These are phyloP conservation scores for Acleris laterana DNA, from an alignment of 2,888 invertebrate genomes.

Conservation along the genomic window DNA sequence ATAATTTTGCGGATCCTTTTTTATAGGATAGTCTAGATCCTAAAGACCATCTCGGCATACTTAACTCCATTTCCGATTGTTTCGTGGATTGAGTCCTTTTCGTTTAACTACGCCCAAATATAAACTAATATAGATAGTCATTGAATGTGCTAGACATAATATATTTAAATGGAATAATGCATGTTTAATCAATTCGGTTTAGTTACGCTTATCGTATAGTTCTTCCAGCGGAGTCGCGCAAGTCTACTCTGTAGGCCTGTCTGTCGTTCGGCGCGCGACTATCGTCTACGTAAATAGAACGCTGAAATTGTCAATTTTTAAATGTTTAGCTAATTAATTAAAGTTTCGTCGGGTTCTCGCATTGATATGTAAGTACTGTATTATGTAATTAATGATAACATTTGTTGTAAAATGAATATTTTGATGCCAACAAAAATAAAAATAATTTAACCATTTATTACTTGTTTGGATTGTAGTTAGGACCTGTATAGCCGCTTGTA, in stretches of 20 bases:
- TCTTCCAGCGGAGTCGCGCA: slow-evolving; percentile 8
- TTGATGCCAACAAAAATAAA: slow-evolving; percentile 81
- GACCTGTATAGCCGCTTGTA: slow-evolving; percentile 12
- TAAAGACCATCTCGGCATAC: too few species aligned
- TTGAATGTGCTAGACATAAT: slow-evolving; percentile 27
- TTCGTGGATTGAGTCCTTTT: too few species aligned
- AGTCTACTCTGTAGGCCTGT: too few species aligned
- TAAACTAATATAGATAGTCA: slow-evolving; percentile 17
- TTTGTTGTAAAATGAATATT: slow-evolving; percentile 81
- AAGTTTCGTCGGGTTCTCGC: slow-evolving; percentile 68
- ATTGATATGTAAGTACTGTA: slow-evolving; percentile 69
- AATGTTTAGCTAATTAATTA: slow-evolving; percentile 72
- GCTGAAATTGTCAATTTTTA: slow-evolving; percentile 80
- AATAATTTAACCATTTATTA: slow-evolving; percentile 68
- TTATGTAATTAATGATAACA: slow-evolving; percentile 60
- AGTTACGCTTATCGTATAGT: slow-evolving; percentile 37
- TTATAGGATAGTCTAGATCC: too few species aligned
- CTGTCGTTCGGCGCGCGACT: too few species aligned
- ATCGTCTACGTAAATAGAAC: slow-evolving; percentile 48
- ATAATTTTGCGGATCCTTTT: too few species aligned
- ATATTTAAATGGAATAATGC: slow-evolving; percentile 38
- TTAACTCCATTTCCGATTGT: too few species aligned
- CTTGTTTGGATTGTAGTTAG: slow-evolving; percentile 49
- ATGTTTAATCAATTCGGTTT: slow-evolving; percentile 41
- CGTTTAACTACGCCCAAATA: background rate